Conservation (phyloP, 2,113 vertebrate species). For the Scomber scombrus region DNA sequence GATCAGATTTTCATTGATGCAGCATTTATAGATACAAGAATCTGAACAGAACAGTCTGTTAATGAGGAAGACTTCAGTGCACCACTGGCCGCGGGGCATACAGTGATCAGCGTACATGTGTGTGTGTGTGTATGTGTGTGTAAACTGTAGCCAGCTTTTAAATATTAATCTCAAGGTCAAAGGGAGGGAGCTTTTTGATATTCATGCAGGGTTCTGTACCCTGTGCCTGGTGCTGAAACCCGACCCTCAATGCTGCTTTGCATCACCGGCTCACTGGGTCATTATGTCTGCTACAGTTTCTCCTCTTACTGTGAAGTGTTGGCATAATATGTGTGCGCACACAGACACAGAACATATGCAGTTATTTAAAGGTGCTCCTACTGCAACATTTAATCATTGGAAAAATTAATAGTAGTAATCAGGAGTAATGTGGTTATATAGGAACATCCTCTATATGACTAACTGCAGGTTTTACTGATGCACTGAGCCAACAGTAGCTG, state of each 20-base stretch:
- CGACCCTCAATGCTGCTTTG: slow-evolving; percentile 66
- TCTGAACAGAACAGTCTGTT: slow-evolving; percentile 63
- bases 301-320: slow-evolving; percentile 57
- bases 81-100: slow-evolving; percentile 68
- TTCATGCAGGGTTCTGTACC: slow-evolving; percentile 80
- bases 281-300: slow-evolving; percentile 74
- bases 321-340: slow-evolving; percentile 39
- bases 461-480: not conserved
- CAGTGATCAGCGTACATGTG: slow-evolving; percentile 44
- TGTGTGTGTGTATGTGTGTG: slow-evolving; percentile 49
- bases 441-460: not conserved
- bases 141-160: slow-evolving; percentile 78
- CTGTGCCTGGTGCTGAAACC: slow-evolving; percentile 65
- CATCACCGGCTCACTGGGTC: slow-evolving; percentile 66
- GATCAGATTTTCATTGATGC: slow-evolving; percentile 60
- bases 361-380: slow-evolving; percentile 47
- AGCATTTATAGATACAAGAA: slow-evolving; percentile 69
- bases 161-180: slow-evolving; percentile 87
- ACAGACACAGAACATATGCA: slow-evolving; percentile 50
- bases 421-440: not conserved
- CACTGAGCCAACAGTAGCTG: no score
- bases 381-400: not conserved
- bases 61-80: slow-evolving; percentile 78
- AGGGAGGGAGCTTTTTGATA: slow-evolving; percentile 84
- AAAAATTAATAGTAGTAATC: no score